A percentile compares a stretch with the other conserved stretches of the same genome.
These are phyloP conservation scores for Streblospio benedicti DNA, from an alignment of 1,140 invertebrate genomes.

Conservation along the genomic window DNA sequence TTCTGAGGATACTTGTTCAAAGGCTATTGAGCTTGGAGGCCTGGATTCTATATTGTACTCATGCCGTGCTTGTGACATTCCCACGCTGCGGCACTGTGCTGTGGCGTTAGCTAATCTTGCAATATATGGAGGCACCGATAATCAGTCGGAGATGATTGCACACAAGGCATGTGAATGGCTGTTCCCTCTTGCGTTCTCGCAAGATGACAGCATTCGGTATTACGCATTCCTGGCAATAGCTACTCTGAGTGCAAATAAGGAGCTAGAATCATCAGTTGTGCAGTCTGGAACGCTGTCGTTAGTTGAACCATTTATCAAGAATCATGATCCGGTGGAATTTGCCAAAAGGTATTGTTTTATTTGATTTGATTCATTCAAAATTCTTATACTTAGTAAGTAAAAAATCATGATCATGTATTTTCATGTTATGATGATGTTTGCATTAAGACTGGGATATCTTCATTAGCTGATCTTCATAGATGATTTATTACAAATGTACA, in stretches of 20 bases:
- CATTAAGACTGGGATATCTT: too few relatives aligned
- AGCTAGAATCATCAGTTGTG: slow-evolving; percentile 91
- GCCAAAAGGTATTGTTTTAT: too few relatives aligned
- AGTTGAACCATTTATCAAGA: slow-evolving; percentile 90
- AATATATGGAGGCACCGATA: slow-evolving; percentile 90
- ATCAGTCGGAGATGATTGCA: slow-evolving; percentile 96
- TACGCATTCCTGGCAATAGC: slow-evolving; percentile 97
- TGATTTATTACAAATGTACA: too few relatives aligned
- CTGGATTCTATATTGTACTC: slow-evolving; percentile 77
- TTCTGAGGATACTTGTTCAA: slow-evolving; percentile 72
- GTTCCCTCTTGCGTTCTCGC: slow-evolving; percentile 92
- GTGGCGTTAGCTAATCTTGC: slow-evolving; percentile 92
- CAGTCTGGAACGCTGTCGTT: slow-evolving; percentile 90
- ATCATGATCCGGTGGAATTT: slow-evolving; percentile 89
- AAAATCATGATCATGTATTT: too few relatives aligned
- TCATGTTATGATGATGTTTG: too few relatives aligned
- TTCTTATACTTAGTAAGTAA: too few relatives aligned
- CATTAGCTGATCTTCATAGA: too few relatives aligned
- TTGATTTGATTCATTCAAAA: too few relatives aligned
- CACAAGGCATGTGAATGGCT: slow-evolving; percentile 86
- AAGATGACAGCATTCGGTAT: slow-evolving; percentile 84
- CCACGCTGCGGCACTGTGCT: slow-evolving; percentile 84
- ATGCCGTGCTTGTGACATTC: slow-evolving; percentile 78
- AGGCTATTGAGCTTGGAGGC: slow-evolving; percentile 50
- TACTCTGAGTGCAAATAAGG: slow-evolving; percentile 92